These are phyloP conservation scores for Osmerus mordax DNA, from an alignment of 2,113 vertebrate species.

Conservation along the genomic window DNA sequence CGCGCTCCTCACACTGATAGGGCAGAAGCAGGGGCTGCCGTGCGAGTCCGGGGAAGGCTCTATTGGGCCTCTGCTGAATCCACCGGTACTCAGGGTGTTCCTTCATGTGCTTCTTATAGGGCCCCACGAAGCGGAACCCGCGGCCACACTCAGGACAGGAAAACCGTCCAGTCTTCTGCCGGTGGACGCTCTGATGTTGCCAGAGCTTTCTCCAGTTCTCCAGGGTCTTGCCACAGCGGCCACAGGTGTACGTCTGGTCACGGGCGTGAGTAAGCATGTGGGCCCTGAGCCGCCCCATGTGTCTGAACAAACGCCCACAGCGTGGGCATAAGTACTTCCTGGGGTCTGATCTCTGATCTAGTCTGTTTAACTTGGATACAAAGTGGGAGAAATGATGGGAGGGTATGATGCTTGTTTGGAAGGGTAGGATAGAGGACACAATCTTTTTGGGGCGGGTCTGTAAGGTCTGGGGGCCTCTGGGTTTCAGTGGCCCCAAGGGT, in stretches of 20 bases:
- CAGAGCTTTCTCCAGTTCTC: conserved; percentile 72
- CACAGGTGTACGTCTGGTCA: conserved; percentile 61
- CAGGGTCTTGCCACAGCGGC: conserved; percentile 65
- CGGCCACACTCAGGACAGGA: conserved; percentile 63
- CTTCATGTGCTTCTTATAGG: conserved; percentile 68
- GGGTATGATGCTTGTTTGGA: conserved; percentile 41
- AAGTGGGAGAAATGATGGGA: conserved; percentile 40
- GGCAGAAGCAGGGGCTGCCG: conserved; percentile 45
- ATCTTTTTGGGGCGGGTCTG: conserved; percentile 21
- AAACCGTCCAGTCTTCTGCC: conserved; percentile 68
- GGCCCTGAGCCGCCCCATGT: conserved; percentile 70
- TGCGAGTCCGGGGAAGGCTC: conserved; percentile 19
- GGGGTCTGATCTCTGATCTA: conserved; percentile 67
- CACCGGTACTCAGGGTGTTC: conserved; percentile 67
- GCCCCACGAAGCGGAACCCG: conserved; percentile 66
- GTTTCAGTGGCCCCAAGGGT: not conserved
- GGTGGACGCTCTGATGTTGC: conserved; percentile 72
- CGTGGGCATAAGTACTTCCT: conserved; percentile 70
- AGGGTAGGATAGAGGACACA: conserved; percentile 33
- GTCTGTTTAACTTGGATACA: conserved; percentile 60
- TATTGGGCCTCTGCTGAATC: conserved; percentile 46
- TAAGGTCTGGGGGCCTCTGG: not conserved
- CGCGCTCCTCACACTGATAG: conserved; percentile 71
- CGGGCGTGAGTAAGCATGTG: conserved; percentile 73
- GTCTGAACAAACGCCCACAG: conserved; percentile 70